phyloP scores from a whole-genome alignment of 2,888 invertebrate genomes.

The Yponomeuta cagnagella region DNA sequence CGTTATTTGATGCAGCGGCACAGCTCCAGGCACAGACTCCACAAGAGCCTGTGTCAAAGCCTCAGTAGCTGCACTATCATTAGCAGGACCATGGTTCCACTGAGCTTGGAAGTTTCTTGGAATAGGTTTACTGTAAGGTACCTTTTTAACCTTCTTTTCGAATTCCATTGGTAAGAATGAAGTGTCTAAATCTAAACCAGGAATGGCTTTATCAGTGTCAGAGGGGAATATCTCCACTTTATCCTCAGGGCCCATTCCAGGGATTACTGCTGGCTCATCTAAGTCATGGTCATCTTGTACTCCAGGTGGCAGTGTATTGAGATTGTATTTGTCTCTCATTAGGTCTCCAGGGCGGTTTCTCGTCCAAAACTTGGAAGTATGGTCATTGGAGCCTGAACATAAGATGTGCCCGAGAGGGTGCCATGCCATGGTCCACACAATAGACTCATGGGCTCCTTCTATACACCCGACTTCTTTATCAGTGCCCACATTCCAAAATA shows the following conservation, averaged over 20 bases:
- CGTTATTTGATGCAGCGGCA: slow-evolving; percentile 84
- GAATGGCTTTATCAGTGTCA: slow-evolving; percentile 81
- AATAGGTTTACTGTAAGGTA: slow-evolving; percentile 96
- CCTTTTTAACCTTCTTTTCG: slow-evolving; percentile 85
- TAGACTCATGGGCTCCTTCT: slow-evolving; percentile 99
- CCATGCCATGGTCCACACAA: slow-evolving; percentile 99
- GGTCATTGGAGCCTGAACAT: slow-evolving; percentile 99
- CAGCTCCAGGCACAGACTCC: slow-evolving; percentile 86
- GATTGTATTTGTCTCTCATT: slow-evolving; percentile 98
- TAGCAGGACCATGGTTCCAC: slow-evolving; percentile 88
- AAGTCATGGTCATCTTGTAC: slow-evolving; percentile 71
- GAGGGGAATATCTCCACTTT: slow-evolving; percentile 85
- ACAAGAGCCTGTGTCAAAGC: slow-evolving; percentile 82
- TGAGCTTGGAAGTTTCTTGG: slow-evolving; percentile 98
- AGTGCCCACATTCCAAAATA: slow-evolving; percentile 99
- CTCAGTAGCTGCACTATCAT: slow-evolving; percentile 72
- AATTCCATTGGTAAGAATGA: slow-evolving; percentile 79
- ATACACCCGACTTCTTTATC: slow-evolving; percentile 99
- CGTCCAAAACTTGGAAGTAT: slow-evolving; percentile 99
- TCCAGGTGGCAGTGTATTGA: slow-evolving; percentile 93
- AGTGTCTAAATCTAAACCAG: slow-evolving; percentile 89
- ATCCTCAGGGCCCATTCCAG: slow-evolving; percentile 99
- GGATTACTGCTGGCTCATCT: slow-evolving; percentile 89
- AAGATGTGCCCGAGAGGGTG: slow-evolving; percentile 99
- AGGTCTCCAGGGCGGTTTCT: slow-evolving; percentile 98